Conservation (phyloP, 2,888 invertebrate species). For the Eudemis profundana region DNA sequence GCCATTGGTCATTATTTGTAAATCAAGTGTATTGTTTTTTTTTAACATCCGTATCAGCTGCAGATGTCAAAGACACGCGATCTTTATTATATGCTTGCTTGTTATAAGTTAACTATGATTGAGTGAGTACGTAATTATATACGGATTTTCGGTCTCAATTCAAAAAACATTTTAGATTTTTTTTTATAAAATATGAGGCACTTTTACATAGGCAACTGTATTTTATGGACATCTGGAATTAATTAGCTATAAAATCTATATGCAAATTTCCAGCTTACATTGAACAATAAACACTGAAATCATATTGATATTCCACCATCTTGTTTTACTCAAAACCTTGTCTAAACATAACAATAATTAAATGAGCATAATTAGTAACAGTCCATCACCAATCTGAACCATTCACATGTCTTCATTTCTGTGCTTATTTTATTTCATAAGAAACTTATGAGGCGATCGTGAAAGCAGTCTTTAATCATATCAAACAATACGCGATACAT, state of each 20-base stretch:
- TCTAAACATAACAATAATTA: neutral
- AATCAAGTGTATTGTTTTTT: slow-evolving; percentile 66
- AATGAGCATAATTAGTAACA: slow-evolving; percentile 10
- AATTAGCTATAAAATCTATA: neutral
- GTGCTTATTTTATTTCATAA: slow-evolving; percentile 34
- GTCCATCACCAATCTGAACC: slow-evolving; percentile 27
- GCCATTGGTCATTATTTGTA: slow-evolving; percentile 78
- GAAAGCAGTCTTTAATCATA: slow-evolving; percentile 49
- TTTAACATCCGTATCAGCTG: slow-evolving; percentile 47
- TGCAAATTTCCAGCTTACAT: neutral
- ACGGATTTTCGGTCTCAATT: neutral
- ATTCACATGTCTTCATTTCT: slow-evolving; percentile 25
- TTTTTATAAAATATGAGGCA: neutral
- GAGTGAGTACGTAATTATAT: slow-evolving; percentile 22
- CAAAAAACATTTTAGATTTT: neutral
- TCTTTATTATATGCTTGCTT: slow-evolving; percentile 43
- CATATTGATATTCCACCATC: too few species aligned
- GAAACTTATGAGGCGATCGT: slow-evolving; percentile 42
- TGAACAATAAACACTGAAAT: too few species aligned
- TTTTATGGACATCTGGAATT: neutral
- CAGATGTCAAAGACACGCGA: slow-evolving; percentile 65
- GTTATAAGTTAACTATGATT: slow-evolving; percentile 37
- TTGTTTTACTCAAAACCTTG: neutral
- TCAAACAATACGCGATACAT: slow-evolving; percentile 44
- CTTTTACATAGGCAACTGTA: neutral